Conservation (phyloP, 1,140 invertebrate species). For the Aphelinus certus region DNA sequence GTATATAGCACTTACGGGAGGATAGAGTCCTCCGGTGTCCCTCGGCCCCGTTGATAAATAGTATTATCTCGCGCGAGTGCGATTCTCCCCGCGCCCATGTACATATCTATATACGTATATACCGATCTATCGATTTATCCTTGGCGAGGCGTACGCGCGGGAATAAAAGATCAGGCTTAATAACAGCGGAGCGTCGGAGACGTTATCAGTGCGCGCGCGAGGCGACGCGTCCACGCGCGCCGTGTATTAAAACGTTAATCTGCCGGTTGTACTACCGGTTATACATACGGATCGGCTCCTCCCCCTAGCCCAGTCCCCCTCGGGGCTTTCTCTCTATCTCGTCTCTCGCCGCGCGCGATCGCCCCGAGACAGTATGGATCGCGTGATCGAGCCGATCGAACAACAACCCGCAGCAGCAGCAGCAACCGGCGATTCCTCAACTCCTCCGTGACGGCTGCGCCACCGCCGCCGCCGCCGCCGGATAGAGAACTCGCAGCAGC, state of each 20-base stretch:
- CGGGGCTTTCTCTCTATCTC: constrained; percentile 2
- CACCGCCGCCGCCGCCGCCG: no score
- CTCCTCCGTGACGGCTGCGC: background rate
- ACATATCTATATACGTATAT: background rate
- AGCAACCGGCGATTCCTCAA: constrained; percentile 5
- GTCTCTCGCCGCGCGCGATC: background rate
- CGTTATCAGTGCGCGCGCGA: constrained; percentile 42
- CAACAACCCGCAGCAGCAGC: background rate
- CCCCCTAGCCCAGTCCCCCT: constrained; percentile 14
- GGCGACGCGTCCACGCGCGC: constrained; percentile 38
- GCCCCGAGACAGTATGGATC: constrained; percentile 9
- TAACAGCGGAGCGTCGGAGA: constrained; percentile 37
- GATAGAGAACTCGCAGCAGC: no score
- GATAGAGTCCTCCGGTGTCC: constrained; percentile 43
- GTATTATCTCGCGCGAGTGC: background rate
- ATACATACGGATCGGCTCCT: constrained; percentile 49
- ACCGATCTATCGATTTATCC: background rate
- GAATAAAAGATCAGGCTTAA: constrained; percentile 46
- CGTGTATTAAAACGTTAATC: constrained; percentile 61
- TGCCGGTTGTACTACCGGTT: constrained; percentile 56
- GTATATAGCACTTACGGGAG: no score
- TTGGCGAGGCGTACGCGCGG: background rate
- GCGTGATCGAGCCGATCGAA: constrained; percentile 39
- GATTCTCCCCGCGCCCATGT: background rate
- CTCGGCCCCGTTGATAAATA: constrained; percentile 23